These are phyloP conservation scores for Entomobrya proxima DNA, from an alignment of 2,888 invertebrate species.

Conservation along the genomic window DNA sequence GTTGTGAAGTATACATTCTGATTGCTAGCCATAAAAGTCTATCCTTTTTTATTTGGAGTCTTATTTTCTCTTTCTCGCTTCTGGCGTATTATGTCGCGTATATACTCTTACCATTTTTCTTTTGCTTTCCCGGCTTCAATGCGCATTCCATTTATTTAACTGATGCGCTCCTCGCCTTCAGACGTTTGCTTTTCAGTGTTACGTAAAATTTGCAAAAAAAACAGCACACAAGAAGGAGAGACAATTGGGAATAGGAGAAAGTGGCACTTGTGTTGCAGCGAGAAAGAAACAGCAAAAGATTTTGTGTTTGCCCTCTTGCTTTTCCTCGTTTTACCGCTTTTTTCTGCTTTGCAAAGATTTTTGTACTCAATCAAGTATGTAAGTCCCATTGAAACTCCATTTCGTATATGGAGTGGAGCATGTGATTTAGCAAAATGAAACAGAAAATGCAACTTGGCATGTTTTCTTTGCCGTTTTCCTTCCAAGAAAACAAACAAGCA, in stretches of 20 bases:
- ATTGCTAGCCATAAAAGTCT: slow-evolving; percentile 36
- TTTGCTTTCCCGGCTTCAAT: background rate
- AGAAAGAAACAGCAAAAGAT: background rate
- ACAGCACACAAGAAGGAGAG: no score
- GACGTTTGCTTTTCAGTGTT: background rate
- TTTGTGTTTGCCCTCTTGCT: background rate
- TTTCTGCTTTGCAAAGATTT: slow-evolving; percentile 1
- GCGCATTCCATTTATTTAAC: slow-evolving; percentile 36
- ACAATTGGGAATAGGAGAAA: no score
- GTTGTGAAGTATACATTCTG: slow-evolving; percentile 50
- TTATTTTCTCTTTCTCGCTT: background rate
- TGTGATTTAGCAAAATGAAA: background rate
- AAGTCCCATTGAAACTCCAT: slow-evolving; percentile 19
- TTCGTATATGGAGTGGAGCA: background rate
- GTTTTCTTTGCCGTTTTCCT: background rate
- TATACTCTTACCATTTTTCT: slow-evolving; percentile 19
- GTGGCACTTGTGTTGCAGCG: background rate
- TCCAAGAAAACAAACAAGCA: background rate
- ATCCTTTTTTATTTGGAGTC: slow-evolving; percentile 38
- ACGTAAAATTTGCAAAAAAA: slow-evolving; percentile 3
- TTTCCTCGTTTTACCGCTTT: background rate
- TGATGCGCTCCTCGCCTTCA: slow-evolving; percentile 10
- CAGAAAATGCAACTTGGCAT: background rate
- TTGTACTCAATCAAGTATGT: slow-evolving; percentile 25
- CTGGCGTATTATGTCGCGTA: background rate